These are phyloP conservation scores for Neopelma chrysocephalum DNA, from an alignment of 2,797 vertebrate species.

Conservation along the genomic window DNA sequence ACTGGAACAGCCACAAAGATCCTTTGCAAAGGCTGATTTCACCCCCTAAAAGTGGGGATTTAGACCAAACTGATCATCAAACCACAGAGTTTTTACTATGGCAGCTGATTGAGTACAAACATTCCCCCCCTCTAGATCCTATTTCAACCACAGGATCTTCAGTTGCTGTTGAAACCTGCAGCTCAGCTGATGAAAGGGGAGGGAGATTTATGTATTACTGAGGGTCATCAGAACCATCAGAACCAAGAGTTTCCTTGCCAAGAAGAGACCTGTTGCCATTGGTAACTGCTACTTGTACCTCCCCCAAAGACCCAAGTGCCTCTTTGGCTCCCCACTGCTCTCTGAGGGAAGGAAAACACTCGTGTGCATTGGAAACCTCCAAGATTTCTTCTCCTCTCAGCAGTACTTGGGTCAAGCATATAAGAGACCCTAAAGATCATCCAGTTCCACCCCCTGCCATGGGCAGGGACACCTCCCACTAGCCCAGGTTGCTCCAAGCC, in stretches of 20 bases:
- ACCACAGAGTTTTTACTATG: neutral
- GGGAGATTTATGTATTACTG: neutral
- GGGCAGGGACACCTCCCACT: neutral
- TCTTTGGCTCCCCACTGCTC: neutral
- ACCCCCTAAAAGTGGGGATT: neutral
- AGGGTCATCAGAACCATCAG: neutral
- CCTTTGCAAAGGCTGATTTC: neutral
- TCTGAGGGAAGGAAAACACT: neutral
- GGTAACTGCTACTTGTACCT: neutral
- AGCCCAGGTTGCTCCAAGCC: neutral
- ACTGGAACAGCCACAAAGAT: neutral
- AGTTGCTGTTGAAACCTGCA: neutral
- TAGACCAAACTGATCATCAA: neutral
- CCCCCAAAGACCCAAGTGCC: accelerated
- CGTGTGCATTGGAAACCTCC: neutral
- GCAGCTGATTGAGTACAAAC: neutral
- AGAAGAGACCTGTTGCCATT: neutral
- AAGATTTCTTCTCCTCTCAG: neutral
- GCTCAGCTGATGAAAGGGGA: neutral
- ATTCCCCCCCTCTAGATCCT: neutral
- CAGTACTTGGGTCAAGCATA: neutral
- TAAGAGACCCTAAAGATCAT: neutral
- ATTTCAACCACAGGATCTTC: neutral
- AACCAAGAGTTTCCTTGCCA: neutral
- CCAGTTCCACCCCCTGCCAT: neutral